Percentiles rank a stretch among this genome's conserved stretches.
These are phyloP conservation scores for Brassicogethes aeneus DNA, from an alignment of 2,888 invertebrate genomes.

Conservation along the genomic window DNA sequence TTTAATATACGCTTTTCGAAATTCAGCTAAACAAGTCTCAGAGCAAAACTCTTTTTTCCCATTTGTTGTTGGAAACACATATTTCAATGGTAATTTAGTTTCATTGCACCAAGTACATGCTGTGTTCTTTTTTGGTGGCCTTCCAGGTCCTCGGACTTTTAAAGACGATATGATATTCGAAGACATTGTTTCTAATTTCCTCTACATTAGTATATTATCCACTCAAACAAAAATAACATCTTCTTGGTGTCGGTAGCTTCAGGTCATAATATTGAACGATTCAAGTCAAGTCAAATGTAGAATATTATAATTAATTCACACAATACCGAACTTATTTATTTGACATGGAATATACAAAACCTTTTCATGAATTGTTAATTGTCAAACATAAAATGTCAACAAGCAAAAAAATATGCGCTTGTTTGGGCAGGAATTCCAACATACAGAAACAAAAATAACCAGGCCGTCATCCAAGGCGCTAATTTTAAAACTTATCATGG, in stretches of 20 bases:
- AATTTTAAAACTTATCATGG: too few relatives aligned
- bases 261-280: too few relatives aligned
- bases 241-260: too few relatives aligned
- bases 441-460: too few relatives aligned
- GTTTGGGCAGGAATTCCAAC: constrained; percentile 8
- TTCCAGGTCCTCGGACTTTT: constrained; percentile 36
- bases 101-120: constrained; percentile 82
- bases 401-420: constrained; percentile 17
- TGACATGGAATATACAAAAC: neutral
- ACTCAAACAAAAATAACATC: too few relatives aligned
- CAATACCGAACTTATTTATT: too few relatives aligned
- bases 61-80: constrained; percentile 77
- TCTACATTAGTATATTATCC: too few relatives aligned
- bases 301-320: too few relatives aligned
- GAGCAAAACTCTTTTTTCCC: constrained; percentile 91
- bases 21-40: constrained; percentile 80
- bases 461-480: too few relatives aligned
- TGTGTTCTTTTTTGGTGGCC: constrained; percentile 67
- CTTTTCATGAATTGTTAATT: neutral
- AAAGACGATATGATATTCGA: neutral
- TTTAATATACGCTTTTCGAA: constrained; percentile 79
- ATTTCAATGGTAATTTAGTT: constrained; percentile 72
- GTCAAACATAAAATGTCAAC: constrained; percentile 19
- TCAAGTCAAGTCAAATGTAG: too few relatives aligned
- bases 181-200: neutral